Evolutionary conservation across 2,797 vertebrate species (phyloP), one percentile per base, ranked within the genome.

Genomic region (Channa striata): DNA sequence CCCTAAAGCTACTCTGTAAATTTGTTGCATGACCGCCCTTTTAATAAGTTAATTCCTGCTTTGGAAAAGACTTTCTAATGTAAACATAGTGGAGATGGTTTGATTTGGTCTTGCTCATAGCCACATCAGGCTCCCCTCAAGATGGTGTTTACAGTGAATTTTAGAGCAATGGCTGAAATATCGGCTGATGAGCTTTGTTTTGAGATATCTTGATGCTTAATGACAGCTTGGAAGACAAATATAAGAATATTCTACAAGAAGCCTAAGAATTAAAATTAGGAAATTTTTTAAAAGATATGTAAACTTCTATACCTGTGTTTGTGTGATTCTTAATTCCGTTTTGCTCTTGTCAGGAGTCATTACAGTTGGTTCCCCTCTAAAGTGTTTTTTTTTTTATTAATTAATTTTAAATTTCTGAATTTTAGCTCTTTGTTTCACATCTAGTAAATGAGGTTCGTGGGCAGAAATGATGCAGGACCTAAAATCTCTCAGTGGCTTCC

Each of bases 401-500:
- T 37, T 8, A 37, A 9, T 39, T 8, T 58, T 40, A 11, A 58
- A 70, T 89, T 85, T 74, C 77, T 76, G 52, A 61, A 43, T 61
- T 69, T 37, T 23, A 44, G 33, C 2, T 13, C 76, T 70, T 42
- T 19, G 61, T 77, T 75, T 68, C 57, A 53, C 68, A 23, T 66
- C 37, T 61, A 77, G 73, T 81, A 70, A 66, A 74, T 81, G 76
- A 74, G 69, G 82, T 71, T 43, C 69, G 36, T 30, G 36, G 86
- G 81, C 80, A 80, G 93, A 92, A 92, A 90, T 74, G 65, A 72
- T 82, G 65, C 76, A 74, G 71, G 69, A 74, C 67, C 66, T 87
- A 34, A 86, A 76, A 84, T 83, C 73, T 87, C 64, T 81, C 56
- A 13, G 75, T 81, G 80, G 85, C 87, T 90, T 90, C 50, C 71